phyloP scores from a whole-genome alignment of 2,888 invertebrate genomes.

The Suillia variegata region DNA sequence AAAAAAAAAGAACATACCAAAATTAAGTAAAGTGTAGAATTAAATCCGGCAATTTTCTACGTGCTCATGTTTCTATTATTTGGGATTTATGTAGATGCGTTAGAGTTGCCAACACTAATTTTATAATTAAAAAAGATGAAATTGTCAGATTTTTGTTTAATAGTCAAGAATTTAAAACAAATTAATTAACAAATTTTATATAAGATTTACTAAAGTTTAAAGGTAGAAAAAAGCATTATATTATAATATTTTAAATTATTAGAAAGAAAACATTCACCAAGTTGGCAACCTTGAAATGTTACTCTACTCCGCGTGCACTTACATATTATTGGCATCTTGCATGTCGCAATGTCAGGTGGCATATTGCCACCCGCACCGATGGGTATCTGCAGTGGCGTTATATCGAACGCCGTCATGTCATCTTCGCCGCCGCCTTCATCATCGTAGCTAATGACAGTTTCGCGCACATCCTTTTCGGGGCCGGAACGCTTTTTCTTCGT shows the following conservation, averaged over 20 bases:
- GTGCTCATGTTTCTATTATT: slow-evolving; percentile 3
- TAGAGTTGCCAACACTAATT: no score
- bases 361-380: slow-evolving; percentile 78
- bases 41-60: slow-evolving; percentile 7
- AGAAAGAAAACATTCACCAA: no score
- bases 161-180: no score
- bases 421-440: slow-evolving; percentile 99
- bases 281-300: no score
- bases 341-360: slow-evolving; percentile 81
- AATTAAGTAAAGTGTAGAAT: background rate
- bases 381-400: slow-evolving; percentile 95
- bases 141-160: no score
- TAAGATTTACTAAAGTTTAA: no score
- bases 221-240: no score
- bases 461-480: slow-evolving; percentile 97
- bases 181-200: no score
- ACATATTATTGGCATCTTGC: slow-evolving; percentile 70
- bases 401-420: slow-evolving; percentile 99
- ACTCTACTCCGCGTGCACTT: slow-evolving; percentile 47
- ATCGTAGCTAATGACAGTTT: slow-evolving; percentile 98
- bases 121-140: no score
- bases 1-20: slow-evolving; percentile 5
- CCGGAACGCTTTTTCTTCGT: slow-evolving; percentile 79
- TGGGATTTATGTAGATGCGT: no score
- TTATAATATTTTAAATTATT: no score